Evolutionary conservation across 2,113 vertebrate species (phyloP).

Genomic region (Callithrix jacchus): DNA sequence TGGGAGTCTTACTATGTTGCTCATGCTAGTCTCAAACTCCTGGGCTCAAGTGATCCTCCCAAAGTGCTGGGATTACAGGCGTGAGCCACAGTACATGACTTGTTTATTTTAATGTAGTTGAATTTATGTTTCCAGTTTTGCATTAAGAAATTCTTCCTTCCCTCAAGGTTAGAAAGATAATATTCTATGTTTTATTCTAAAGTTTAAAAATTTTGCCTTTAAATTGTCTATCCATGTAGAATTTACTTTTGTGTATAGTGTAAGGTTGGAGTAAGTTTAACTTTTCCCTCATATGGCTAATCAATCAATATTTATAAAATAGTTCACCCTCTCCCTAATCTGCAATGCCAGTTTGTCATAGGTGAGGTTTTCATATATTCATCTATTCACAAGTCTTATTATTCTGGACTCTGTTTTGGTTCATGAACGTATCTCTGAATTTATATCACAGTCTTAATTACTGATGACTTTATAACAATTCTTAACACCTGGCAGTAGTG

Average conservation of each 20-base stretch:
- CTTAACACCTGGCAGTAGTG: neutral
- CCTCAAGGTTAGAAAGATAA: neutral
- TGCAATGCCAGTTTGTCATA: neutral
- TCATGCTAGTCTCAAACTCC: too few species aligned
- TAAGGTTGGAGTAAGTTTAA: neutral
- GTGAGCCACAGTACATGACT: too few species aligned
- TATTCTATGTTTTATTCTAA: neutral
- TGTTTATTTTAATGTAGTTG: neutral
- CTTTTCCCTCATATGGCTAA: neutral
- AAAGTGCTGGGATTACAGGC: too few species aligned
- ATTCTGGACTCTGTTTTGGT: constrained; percentile 6
- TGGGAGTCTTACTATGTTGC: too few species aligned
- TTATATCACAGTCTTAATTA: neutral
- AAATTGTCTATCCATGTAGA: neutral
- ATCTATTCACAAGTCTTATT: neutral
- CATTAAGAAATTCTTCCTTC: constrained; percentile 26
- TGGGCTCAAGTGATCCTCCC: too few species aligned
- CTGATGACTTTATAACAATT: neutral
- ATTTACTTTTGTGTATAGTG: neutral
- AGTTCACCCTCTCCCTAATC: neutral
- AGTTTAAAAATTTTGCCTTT: neutral
- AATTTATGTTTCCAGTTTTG: constrained; percentile 18
- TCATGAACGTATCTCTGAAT: neutral
- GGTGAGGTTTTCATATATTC: neutral
- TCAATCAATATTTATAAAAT: neutral